Evolutionary conservation across 2,888 invertebrate genomes (phyloP).

Genomic region (Trissoscelio sp.): DNA sequence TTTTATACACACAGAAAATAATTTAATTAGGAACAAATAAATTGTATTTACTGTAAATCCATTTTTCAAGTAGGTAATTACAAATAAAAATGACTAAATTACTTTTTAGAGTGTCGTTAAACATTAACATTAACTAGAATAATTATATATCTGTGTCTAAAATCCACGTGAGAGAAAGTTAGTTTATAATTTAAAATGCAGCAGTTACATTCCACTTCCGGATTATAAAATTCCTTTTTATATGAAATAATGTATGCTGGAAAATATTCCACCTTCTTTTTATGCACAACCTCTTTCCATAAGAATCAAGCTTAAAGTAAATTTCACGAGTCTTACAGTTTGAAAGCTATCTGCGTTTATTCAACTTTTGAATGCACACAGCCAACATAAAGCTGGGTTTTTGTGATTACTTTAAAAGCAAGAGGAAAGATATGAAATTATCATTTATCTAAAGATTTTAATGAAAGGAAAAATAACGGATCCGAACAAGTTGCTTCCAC

Average conservation of each 20-base stretch:
- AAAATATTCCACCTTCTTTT: constrained; percentile 44
- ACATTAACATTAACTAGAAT: too few relatives aligned
- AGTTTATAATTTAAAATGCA: not conserved
- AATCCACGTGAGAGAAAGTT: not conserved
- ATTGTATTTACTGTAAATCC: too few relatives aligned
- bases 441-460: constrained; percentile 61
- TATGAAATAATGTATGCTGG: constrained; percentile 14
- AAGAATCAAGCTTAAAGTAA: constrained; percentile 63
- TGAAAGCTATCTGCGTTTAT: constrained; percentile 68
- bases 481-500: constrained; percentile 36
- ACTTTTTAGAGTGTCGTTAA: too few relatives aligned
- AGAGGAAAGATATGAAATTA: constrained; percentile 58
- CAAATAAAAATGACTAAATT: too few relatives aligned
- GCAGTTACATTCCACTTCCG: not conserved
- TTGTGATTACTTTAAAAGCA: constrained; percentile 67
- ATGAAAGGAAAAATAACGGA: constrained; percentile 53
- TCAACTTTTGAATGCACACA: constrained; percentile 63
- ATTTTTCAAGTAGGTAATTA: too few relatives aligned
- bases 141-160: too few relatives aligned
- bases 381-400: constrained; percentile 58
- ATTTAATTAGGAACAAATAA: too few relatives aligned
- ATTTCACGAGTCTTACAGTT: constrained; percentile 64
- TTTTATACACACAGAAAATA: too few relatives aligned
- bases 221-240: constrained; percentile 30
- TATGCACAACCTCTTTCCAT: constrained; percentile 30